Evolutionary conservation across 2,113 vertebrate species (phyloP).

Genomic region (Ciconia boyciana): DNA sequence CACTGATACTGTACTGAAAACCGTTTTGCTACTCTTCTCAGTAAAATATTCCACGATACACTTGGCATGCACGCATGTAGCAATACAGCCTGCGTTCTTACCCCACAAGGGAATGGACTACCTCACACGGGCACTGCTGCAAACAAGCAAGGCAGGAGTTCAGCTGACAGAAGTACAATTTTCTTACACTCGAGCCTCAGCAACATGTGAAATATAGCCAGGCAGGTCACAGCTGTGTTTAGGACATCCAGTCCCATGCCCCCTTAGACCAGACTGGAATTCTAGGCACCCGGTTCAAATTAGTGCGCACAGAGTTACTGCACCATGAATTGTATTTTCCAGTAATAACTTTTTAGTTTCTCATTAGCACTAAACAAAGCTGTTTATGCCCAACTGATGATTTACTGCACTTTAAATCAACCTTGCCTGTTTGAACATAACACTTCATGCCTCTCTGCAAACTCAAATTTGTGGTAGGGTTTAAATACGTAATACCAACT

Average conservation of each 20-base stretch:
- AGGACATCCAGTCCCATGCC: neutral
- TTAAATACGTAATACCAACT: neutral
- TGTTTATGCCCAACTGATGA: neutral
- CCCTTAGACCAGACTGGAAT: neutral
- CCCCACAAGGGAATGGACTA: neutral
- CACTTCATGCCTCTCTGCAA: neutral
- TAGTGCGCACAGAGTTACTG: neutral
- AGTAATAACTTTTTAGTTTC: neutral
- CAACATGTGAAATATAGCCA: neutral
- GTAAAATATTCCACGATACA: neutral
- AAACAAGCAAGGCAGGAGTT: neutral
- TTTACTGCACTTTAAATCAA: neutral
- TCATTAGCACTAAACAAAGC: conserved; percentile 16
- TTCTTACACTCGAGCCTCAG: neutral
- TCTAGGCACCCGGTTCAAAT: neutral
- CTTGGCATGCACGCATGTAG: rapidly evolving
- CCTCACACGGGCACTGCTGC: neutral
- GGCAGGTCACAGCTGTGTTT: neutral
- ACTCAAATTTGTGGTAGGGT: neutral
- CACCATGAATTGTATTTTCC: conserved; percentile 39
- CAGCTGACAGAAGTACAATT: neutral
- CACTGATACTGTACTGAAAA: neutral
- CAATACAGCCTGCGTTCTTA: neutral
- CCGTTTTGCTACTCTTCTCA: neutral
- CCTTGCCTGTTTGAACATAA: neutral